These are phyloP conservation scores for Melanostigma gelatinosum DNA, from an alignment of 2,113 vertebrate genomes.

Conservation along the genomic window DNA sequence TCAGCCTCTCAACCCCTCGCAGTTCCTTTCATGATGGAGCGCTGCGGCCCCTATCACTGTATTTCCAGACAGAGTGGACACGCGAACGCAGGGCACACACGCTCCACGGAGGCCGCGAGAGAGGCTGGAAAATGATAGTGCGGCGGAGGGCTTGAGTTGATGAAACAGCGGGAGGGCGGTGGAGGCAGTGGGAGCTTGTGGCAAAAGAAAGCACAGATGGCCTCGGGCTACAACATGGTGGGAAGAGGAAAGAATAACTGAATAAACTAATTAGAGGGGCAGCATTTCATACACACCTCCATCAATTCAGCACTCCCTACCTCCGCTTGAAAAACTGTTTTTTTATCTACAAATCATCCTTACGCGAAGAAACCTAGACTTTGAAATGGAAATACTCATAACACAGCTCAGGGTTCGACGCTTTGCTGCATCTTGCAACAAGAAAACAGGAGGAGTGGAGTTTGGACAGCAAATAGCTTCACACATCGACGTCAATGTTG, in stretches of 20 bases:
- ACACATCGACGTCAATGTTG: slow-evolving; percentile 3
- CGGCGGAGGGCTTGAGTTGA: slow-evolving; percentile 34
- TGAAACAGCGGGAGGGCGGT: slow-evolving; percentile 21
- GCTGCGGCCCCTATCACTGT: slow-evolving; percentile 24
- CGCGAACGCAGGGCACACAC: slow-evolving; percentile 2
- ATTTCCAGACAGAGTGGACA: slow-evolving; percentile 22
- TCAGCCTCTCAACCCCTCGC: slow-evolving; percentile 32
- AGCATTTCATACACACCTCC: slow-evolving; percentile 58
- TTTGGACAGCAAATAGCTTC: slow-evolving; percentile 16
- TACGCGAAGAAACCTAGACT: slow-evolving; percentile 1
- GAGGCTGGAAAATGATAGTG: slow-evolving; percentile 45
- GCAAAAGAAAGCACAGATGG: slow-evolving; percentile 63
- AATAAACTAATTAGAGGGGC: slow-evolving; percentile 71
- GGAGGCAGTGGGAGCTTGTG: slow-evolving; percentile 40
- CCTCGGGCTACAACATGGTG: slow-evolving; percentile 52
- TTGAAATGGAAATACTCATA: slow-evolving; percentile 11
- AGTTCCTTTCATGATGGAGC: slow-evolving; percentile 15
- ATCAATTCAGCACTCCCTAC: slow-evolving; percentile 35
- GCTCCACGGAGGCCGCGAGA: slow-evolving; percentile 24
- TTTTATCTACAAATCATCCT: slow-evolving; percentile 29
- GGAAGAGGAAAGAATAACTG: slow-evolving; percentile 58
- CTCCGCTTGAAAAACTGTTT: slow-evolving; percentile 22
- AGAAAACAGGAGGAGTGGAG: slow-evolving; percentile 1
- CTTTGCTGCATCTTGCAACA: slow-evolving; percentile 1
- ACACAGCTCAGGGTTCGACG: slow-evolving; percentile 3